Conservation (phyloP, 2,113 vertebrate genomes). For the Aspiorhynchus laticeps region DNA sequence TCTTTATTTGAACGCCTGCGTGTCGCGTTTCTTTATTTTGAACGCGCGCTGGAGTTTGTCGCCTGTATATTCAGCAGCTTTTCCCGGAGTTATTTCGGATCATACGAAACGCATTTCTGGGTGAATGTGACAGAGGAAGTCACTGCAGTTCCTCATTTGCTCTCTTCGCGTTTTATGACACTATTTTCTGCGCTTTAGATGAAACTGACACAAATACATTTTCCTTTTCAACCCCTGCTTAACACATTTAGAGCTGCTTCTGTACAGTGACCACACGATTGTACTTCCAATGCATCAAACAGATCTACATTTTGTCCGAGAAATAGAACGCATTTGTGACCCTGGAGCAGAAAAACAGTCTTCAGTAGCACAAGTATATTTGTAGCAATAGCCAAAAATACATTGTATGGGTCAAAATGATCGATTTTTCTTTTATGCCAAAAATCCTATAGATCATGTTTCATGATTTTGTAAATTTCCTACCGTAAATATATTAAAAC, state of each 20-base stretch:
- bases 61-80: background rate
- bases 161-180: background rate
- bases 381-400: too few species aligned
- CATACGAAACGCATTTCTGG: background rate
- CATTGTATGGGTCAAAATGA: too few species aligned
- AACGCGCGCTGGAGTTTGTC: background rate
- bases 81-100: conserved; percentile 34
- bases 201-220: background rate
- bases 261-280: background rate
- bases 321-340: too few species aligned
- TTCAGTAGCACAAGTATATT: too few species aligned
- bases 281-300: background rate
- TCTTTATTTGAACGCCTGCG: background rate
- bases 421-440: too few species aligned
- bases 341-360: too few species aligned
- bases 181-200: background rate
- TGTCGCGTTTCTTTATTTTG: background rate
- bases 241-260: background rate
- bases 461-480: too few species aligned
- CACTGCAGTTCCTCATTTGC: conserved; percentile 21
- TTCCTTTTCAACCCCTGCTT: background rate
- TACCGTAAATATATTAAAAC: too few species aligned
- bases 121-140: conserved; percentile 9
- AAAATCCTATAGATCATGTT: too few species aligned
- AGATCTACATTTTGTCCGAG: too few species aligned